Base-by-base conservation (phyloP, 2,888 invertebrate species). In the Masnerella sp. region DNA sequence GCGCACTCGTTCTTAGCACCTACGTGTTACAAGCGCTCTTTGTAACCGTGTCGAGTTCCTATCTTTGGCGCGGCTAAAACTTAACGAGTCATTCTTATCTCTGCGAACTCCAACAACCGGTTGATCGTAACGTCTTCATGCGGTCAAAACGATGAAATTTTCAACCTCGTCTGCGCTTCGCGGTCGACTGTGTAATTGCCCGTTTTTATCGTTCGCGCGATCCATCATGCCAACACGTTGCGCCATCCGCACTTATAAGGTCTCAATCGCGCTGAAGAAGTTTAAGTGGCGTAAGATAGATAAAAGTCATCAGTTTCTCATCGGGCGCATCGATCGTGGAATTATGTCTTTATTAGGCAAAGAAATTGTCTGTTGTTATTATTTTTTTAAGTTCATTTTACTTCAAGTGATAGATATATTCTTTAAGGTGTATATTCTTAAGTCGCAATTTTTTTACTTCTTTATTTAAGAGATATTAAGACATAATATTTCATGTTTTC, bases 81-180 rank as follows among this genome's bases (percentile, higher is more conserved):
- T 64, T 64, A 58, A 62, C 64, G 51, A 62, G 70, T 56, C 45
- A 38, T 40, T 36, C 64, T 64, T 65, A 65, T 65, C 59, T 51
- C 38, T 9, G 20, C 58, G 32, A 59, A 59, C 62, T 51, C 38
- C 40, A 56, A 62, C 51, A 59, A 71, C 71, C 71, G 64, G 71
- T 71, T 65, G 45, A 58, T 38, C 32, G 5, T 56, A 34, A 62
- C 45, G 62, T 56, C 70, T 62, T 54, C 49, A 52, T 70, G 54
- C 18, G 32, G 38, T 69, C 15, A 36, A 42, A 49, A 49, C 42
- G 42, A 58, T 64, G 58, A 62, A 62, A 70, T 70, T 62, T 62
- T 25, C 54, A 69, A 54, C 52, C n/a, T n/a, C n/a, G n/a, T n/a
- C n/a, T n/a, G n/a, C n/a, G n/a, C n/a, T 51, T 51, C 28, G 56